phyloP scores from a whole-genome alignment of 2,888 invertebrate genomes.

The Aromia moschata region DNA sequence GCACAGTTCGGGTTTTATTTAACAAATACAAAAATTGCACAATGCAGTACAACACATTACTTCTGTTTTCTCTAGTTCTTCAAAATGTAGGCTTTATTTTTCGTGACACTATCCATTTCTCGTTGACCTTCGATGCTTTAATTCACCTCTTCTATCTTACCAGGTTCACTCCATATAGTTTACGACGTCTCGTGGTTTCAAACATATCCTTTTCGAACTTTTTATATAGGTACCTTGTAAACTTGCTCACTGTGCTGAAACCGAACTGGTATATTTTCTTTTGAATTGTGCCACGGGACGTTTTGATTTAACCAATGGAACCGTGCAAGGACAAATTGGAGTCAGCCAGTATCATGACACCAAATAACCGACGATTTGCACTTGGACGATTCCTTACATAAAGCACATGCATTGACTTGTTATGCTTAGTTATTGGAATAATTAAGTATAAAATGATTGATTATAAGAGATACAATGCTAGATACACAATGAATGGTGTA shows the following conservation, averaged over 20 bases:
- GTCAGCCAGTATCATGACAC: neutral
- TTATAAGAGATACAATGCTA: slow-evolving; percentile 54
- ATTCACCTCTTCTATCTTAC: slow-evolving; percentile 19
- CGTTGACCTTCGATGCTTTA: slow-evolving; percentile 23
- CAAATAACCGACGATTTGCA: slow-evolving; percentile 13
- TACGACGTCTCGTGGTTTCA: slow-evolving; percentile 22
- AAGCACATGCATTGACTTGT: slow-evolving; percentile 54
- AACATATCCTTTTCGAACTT: slow-evolving; percentile 17
- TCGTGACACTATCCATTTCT: slow-evolving; percentile 21
- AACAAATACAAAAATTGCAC: too few species aligned
- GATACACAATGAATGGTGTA: slow-evolving; percentile 59
- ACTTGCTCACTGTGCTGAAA: slow-evolving; percentile 15
- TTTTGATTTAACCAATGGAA: slow-evolving; percentile 18
- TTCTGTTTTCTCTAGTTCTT: too few species aligned
- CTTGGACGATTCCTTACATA: slow-evolving; percentile 14
- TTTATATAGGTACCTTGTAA: slow-evolving; percentile 9
- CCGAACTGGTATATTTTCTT: slow-evolving; percentile 1
- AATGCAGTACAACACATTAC: too few species aligned
- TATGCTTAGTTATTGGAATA: slow-evolving; percentile 59
- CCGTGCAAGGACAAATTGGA: slow-evolving; percentile 7
- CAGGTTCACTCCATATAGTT: slow-evolving; percentile 20
- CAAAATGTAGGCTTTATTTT: too few species aligned
- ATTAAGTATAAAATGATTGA: slow-evolving; percentile 56
- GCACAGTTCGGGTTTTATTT: too few species aligned
- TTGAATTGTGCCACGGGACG: slow-evolving; percentile 21